Evolutionary conservation across 2,113 vertebrate species (phyloP).

Genomic region (Poicephalus meyeri): DNA sequence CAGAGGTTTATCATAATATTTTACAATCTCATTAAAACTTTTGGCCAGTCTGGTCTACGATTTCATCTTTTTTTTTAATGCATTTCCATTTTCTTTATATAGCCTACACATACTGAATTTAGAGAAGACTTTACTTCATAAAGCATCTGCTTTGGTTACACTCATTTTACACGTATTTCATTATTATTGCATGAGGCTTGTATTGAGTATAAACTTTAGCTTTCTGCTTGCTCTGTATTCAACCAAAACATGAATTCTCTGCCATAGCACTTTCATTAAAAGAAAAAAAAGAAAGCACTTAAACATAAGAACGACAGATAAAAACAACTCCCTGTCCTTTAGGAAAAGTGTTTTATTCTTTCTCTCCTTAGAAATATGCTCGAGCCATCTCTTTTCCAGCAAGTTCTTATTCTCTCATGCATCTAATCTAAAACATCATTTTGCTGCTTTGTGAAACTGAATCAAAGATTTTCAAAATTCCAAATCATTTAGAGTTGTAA

Average conservation of each 20-base stretch:
- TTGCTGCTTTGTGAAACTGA: neutral
- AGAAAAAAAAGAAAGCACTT: neutral
- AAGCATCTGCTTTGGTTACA: conserved; percentile 54
- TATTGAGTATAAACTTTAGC: conserved; percentile 29
- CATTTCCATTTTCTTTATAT: conserved; percentile 48
- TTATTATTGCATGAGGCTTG: conserved; percentile 31
- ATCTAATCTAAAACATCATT: neutral
- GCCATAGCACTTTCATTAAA: neutral
- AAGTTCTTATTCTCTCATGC: neutral
- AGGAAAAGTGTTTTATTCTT: neutral
- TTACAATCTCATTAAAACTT: conserved; percentile 66
- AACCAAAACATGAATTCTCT: conserved; percentile 13
- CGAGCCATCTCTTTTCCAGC: neutral
- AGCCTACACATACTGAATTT: conserved; percentile 37
- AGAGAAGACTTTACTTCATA: conserved; percentile 46
- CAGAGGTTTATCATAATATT: conserved; percentile 56
- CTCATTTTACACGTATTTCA: conserved; percentile 61
- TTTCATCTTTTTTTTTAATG: conserved; percentile 59
- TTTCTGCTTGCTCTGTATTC: conserved; percentile 8
- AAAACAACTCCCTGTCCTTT: neutral
- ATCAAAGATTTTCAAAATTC: conserved; percentile 27
- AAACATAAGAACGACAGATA: neutral
- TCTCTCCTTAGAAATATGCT: neutral
- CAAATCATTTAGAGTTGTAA: conserved; percentile 36
- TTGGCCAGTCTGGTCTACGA: conserved; percentile 21